phyloP scores from a whole-genome alignment of 2,888 invertebrate genomes.

The Drosophila paranaensis region DNA sequence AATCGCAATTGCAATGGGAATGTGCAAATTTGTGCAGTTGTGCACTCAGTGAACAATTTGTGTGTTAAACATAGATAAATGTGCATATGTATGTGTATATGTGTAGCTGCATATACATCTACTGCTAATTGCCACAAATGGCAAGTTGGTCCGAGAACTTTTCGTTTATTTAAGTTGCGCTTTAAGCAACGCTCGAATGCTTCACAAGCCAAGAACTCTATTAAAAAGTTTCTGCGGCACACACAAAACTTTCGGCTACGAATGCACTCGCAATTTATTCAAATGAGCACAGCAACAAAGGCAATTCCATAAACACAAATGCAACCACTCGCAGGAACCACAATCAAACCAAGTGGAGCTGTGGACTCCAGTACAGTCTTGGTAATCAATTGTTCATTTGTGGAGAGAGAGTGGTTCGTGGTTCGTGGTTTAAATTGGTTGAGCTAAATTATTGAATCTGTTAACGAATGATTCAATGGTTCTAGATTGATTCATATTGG shows the following conservation, averaged over 20 bases:
- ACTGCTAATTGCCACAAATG: constrained; percentile 55
- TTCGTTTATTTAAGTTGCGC: constrained; percentile 51
- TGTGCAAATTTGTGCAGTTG: constrained; percentile 9
- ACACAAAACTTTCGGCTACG: constrained; percentile 18
- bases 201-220: constrained; percentile 49
- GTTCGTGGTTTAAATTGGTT: too few relatives aligned
- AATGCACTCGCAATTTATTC: constrained; percentile 31
- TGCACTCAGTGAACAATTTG: constrained; percentile 29
- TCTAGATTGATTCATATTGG: not conserved
- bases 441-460: not conserved
- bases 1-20: too few relatives aligned
- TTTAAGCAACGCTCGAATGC: constrained; percentile 48
- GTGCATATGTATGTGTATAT: not conserved
- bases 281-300: constrained; percentile 58
- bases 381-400: not conserved
- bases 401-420: not conserved
- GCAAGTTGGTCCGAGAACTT: constrained; percentile 20
- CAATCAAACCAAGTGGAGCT: not conserved
- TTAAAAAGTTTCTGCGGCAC: constrained; percentile 60
- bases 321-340: constrained; percentile 5
- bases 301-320: constrained; percentile 52
- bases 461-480: too few relatives aligned
- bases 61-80: constrained; percentile 4
- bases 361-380: not conserved
- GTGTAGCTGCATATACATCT: too few relatives aligned